Percentiles rank a stretch among this genome's conserved stretches.
These are phyloP conservation scores for Spinus olivaceus DNA, from an alignment of 2,797 vertebrate species.

Conservation along the genomic window DNA sequence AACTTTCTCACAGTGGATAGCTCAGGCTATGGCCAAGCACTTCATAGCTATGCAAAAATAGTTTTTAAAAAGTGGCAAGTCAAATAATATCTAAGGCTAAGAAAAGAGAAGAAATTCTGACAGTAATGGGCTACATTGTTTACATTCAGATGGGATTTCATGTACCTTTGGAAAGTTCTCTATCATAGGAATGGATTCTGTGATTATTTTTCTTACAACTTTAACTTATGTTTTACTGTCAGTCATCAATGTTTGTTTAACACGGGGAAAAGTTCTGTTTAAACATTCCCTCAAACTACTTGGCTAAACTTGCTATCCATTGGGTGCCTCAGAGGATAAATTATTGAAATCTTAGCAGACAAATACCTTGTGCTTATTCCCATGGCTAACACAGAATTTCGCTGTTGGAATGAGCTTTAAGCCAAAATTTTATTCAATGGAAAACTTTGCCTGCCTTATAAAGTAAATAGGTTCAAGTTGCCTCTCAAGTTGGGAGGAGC, in stretches of 20 bases:
- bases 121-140: background rate
- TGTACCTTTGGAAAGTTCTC: background rate
- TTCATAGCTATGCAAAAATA: background rate
- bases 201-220: conserved; percentile 49
- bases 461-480: conserved; percentile 5
- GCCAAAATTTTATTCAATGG: conserved; percentile 28
- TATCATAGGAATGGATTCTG: background rate
- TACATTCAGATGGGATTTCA: background rate
- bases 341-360: conserved; percentile 61
- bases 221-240: conserved; percentile 51
- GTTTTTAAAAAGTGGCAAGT: background rate
- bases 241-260: conserved; percentile 51
- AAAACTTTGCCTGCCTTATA: conserved; percentile 21
- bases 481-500: background rate
- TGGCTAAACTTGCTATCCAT: conserved; percentile 43
- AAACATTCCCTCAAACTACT: conserved; percentile 51
- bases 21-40: background rate
- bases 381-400: conserved; percentile 47
- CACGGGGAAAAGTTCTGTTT: conserved; percentile 49
- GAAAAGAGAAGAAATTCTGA: background rate
- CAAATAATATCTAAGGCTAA: background rate
- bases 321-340: conserved; percentile 52
- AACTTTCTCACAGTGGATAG: background rate
- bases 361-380: conserved; percentile 61
- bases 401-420: conserved; percentile 31